Base-by-base conservation (phyloP, 2,113 vertebrate genomes). In the Ophthalmolycus amberensis region DNA sequence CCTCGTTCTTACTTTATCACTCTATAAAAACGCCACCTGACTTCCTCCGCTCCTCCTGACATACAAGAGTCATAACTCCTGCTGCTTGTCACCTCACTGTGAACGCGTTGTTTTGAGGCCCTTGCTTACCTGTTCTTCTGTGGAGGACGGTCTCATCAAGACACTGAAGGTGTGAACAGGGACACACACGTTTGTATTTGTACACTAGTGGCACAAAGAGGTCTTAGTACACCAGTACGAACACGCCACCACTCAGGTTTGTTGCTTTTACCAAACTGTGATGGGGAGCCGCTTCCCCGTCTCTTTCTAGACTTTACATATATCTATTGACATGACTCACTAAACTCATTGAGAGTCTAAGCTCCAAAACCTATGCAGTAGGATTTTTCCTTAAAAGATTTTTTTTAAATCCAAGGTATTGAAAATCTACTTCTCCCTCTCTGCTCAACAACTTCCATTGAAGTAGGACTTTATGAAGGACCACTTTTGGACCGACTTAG, bases 251-350 rank as follows among this genome's bases (percentile, higher is more conserved):
- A 32, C 38, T 27, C 63, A 25, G 7, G 11, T 40, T 5, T n/a
- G 11, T 16, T 10, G 3, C 58, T 14, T 69, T n/a, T 32, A 6
- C 5, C 14, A 42, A 54, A 46, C 56, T 54, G 18, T 64, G 46
- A 65, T 37, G 38, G n/a, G 12, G 22, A 58, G 58, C 27, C 46
- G 64, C 37, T 32, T 34, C 16, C 37, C 6, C 22, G n/a, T 14
- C 18, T 20, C 20, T 75, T 68, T 68, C 32, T 46, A 9, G 20
- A 63, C 80, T 48, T 11, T 27, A 22, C 10, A 38, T n/a, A 22
- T 32, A 63, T 71, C 38, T 71, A 62, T 60, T 66, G 32, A 54
- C 42, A 32, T 72, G 78, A 63, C 56, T 77, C 68, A 73, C 79
- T 69, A 56, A 69, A 76, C 25, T 62, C 22, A 63, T 11, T 70